Conservation (phyloP, 2,113 vertebrate species). For the Sciurus niger region DNA sequence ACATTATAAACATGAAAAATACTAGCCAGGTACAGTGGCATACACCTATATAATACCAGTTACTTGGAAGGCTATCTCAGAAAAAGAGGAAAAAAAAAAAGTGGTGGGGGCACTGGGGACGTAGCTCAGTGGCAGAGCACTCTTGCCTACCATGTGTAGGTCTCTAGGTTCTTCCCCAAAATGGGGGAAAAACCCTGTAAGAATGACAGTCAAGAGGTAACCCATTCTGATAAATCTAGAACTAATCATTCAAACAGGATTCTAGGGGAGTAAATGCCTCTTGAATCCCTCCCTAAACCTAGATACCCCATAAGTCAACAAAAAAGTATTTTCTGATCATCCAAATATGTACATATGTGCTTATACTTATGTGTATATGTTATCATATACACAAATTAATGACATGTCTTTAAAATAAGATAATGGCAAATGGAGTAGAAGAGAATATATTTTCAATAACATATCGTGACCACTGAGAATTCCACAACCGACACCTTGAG, state of each 20-base stretch:
- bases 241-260: neutral
- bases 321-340: neutral
- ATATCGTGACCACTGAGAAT: neutral
- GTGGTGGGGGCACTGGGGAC: neutral
- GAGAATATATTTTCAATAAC: neutral
- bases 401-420: constrained; percentile 45
- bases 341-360: neutral
- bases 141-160: neutral
- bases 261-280: neutral
- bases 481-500: constrained; percentile 14
- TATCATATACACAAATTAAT: neutral
- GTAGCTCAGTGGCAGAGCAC: neutral
- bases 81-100: too few species aligned
- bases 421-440: neutral
- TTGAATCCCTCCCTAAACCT: neutral
- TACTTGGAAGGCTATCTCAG: too few species aligned
- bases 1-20: constrained; percentile 40
- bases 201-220: neutral
- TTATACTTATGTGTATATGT: neutral
- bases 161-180: neutral
- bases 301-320: neutral
- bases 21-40: neutral
- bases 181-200: neutral
- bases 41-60: neutral
- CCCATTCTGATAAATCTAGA: neutral